phyloP scores from a whole-genome alignment of 2,797 vertebrate species.

The Lophotriccus pileatus region DNA sequence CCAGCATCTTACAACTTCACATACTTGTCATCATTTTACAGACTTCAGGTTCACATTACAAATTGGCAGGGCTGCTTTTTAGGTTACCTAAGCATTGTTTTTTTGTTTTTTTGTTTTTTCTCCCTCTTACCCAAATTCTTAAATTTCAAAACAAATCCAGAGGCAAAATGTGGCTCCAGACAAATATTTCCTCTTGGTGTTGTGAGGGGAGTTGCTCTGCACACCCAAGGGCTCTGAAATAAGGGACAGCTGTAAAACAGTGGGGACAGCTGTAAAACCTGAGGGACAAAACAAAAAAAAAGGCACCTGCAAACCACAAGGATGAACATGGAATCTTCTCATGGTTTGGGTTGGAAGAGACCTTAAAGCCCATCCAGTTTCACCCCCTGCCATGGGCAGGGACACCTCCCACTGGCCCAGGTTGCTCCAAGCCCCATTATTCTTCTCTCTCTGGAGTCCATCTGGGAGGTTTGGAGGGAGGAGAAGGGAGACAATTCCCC shows the following conservation, averaged over 20 bases:
- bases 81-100: constrained; percentile 11
- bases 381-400: not conserved
- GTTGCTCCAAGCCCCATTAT: not conserved
- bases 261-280: not conserved
- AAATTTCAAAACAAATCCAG: not conserved
- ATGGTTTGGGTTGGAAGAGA: not conserved
- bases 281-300: too few relatives aligned
- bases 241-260: not conserved
- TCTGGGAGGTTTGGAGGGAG: not conserved
- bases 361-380: not conserved
- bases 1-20: constrained; percentile 46
- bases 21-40: constrained; percentile 54
- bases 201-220: not conserved
- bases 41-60: constrained; percentile 47
- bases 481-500: not conserved
- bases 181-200: not conserved
- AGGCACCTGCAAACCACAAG: not conserved
- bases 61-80: not conserved
- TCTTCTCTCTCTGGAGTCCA: not conserved
- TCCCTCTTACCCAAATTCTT: not conserved
- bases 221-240: not conserved
- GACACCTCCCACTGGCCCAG: not conserved
- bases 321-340: not conserved
- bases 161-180: not conserved
- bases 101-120: not conserved